Base-by-base conservation (phyloP, 2,888 invertebrate species). In the Aradus depressus region DNA sequence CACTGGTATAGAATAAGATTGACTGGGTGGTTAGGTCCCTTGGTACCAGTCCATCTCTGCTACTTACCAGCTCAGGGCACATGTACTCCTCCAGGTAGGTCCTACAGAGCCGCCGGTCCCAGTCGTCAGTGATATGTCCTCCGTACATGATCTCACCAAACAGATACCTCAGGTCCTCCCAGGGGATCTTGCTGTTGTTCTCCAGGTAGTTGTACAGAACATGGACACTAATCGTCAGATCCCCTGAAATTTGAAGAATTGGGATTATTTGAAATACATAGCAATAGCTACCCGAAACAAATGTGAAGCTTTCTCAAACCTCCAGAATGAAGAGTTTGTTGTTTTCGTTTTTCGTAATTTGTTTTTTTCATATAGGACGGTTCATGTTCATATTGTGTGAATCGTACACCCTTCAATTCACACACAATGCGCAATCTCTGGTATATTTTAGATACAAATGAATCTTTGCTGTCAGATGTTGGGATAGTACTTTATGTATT, bases 61-160 rank as follows among this genome's bases (percentile, higher is more conserved):
- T 44, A 49, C 45, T 32, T 55, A 61, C 62, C 53, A 93, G 73
- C 64, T 90, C 88, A 0, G 86, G 76, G 63, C 85, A 82, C 79
- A 95, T 83, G 66, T 85, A 92, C 64, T 89, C 91, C 59, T 85
- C 75, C 39, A 95, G 71, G 68, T 87, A 90, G 1, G 84, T 86
- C 45, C 82, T 75, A 64, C 93, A 95, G 3, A 95, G 74, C 32
- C 87, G 73, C 41, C 93, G 72, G 67, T 95, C 93, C 90, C 92
- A 93, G 67, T 95, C 93, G 64, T 95, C 93, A 0, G 93, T 93
- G 62, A 95, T 93, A 65, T 95, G 95, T 0, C 95, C 95, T 1
- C 93, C 93, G 64, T 95, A 95, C 93, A 95, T 93, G 61, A 95
- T 95, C 71, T 95, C 93, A 0, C 93, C 95, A 65, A 95, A 93